A percentile compares a stretch with the other conserved stretches of the same genome.
Conservation (phyloP, 1,140 invertebrate genomes). For the Dryas iulia region DNA sequence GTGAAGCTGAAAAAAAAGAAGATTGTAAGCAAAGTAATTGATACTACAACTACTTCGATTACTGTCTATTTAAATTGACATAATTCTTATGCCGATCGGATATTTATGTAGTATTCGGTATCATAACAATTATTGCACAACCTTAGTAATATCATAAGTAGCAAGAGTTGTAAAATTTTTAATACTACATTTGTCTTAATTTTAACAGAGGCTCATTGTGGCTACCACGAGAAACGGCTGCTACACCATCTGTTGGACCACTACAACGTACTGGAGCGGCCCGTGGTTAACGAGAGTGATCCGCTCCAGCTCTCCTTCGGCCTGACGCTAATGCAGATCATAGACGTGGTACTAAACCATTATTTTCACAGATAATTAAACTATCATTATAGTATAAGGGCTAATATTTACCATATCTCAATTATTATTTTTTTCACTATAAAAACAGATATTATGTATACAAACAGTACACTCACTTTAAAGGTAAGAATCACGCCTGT, state of each 20-base stretch:
- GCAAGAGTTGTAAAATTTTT: not conserved
- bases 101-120: no score
- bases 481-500: no score
- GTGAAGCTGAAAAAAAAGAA: no score
- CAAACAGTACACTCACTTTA: no score
- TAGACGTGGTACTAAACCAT: conserved; percentile 93
- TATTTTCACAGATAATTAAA: not conserved
- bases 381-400: not conserved
- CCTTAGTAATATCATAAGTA: no score
- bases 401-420: not conserved
- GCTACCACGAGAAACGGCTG: conserved; percentile 95
- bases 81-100: no score
- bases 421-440: not conserved
- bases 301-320: conserved; percentile 97
- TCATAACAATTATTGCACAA: no score
- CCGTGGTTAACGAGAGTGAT: conserved; percentile 97
- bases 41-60: no score
- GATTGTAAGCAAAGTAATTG: no score
- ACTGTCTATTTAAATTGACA: no score
- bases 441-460: no score
- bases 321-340: conserved; percentile 99
- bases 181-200: not conserved
- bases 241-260: conserved; percentile 95
- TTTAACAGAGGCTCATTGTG: conserved; percentile 86
- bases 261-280: conserved; percentile 98